Conservation (phyloP, 1,140 invertebrate genomes). For the Ceratitis capitata region DNA sequence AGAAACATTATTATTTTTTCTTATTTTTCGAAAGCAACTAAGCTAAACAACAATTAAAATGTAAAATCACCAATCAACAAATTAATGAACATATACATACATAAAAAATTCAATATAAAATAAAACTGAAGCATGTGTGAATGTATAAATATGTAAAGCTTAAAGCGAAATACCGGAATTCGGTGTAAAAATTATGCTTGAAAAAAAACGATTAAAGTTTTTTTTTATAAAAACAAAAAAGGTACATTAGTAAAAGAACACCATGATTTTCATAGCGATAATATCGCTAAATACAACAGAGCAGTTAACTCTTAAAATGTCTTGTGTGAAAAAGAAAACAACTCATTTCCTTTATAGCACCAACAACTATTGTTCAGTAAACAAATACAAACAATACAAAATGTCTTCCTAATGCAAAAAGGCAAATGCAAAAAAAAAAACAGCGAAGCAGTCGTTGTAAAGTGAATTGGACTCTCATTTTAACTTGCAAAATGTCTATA, state of each 20-base stretch:
- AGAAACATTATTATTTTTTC: too few species aligned
- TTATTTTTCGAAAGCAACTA: too few species aligned
- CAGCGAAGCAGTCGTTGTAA: too few species aligned
- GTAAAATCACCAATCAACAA: too few species aligned
- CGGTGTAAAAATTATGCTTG: neutral
- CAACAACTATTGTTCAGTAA: neutral
- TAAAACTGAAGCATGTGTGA: too few species aligned
- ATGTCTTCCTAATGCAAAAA: neutral
- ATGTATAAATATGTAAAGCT: neutral
- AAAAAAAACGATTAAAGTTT: neutral
- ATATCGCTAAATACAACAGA: neutral
- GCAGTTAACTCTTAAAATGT: neutral
- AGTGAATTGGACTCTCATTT: too few species aligned
- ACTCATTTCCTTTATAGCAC: neutral
- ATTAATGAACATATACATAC: neutral
- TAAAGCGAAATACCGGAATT: neutral
- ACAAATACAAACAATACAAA: neutral
- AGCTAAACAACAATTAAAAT: too few species aligned
- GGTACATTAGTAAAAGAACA: neutral
- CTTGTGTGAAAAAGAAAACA: neutral
- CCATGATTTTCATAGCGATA: neutral
- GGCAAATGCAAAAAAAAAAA: neutral
- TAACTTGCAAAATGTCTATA: too few species aligned
- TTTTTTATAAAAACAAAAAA: neutral
- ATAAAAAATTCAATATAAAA: neutral